A percentile compares a stretch with the other conserved stretches of the same genome.
These are phyloP conservation scores for Hybognathus amarus DNA, from an alignment of 2,797 vertebrate species.

Conservation along the genomic window DNA sequence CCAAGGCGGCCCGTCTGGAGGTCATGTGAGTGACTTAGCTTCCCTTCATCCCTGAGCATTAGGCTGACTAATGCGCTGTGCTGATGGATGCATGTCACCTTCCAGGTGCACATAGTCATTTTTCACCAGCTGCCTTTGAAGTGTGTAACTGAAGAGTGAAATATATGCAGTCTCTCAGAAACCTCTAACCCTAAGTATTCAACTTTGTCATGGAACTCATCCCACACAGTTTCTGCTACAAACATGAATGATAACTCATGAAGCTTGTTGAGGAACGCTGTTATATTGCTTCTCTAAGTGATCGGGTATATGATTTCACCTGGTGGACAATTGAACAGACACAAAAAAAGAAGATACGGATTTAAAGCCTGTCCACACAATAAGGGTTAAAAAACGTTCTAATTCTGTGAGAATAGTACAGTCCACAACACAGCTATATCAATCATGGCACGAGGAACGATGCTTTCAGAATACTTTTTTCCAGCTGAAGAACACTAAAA, in stretches of 20 bases:
- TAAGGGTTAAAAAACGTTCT: not conserved
- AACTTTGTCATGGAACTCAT: conserved; percentile 6
- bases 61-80: conserved; percentile 10
- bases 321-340: not conserved
- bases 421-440: not conserved
- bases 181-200: conserved; percentile 21
- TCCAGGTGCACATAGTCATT: conserved; percentile 6
- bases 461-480: not conserved
- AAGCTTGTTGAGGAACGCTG: not conserved
- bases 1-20: conserved; percentile 86
- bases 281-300: not conserved
- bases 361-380: not conserved
- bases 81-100: conserved; percentile 42
- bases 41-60: conserved; percentile 12
- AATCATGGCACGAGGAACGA: not conserved
- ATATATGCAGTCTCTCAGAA: conserved; percentile 13
- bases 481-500: not conserved
- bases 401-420: not conserved
- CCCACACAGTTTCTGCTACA: not conserved
- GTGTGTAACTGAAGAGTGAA: not conserved
- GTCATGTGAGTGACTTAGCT: conserved; percentile 87
- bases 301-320: not conserved
- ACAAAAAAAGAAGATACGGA: no score
- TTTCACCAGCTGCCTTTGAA: conserved; percentile 8
- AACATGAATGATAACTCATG: not conserved